These are phyloP conservation scores for Furnarius figulus DNA, from an alignment of 2,113 vertebrate species.

Conservation along the genomic window DNA sequence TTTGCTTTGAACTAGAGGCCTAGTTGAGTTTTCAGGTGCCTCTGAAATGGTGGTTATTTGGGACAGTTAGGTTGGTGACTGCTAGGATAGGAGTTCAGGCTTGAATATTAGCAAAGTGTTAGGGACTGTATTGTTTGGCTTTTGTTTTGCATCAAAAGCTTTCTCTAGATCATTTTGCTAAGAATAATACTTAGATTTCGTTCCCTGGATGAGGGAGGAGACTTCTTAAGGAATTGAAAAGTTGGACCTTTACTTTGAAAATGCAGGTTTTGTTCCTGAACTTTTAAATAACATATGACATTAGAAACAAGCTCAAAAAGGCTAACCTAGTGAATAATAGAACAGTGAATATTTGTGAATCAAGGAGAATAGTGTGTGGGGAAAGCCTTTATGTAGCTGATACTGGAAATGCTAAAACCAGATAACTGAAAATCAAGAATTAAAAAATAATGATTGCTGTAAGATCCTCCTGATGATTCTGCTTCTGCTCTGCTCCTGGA, in stretches of 20 bases:
- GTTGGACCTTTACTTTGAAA: not conserved
- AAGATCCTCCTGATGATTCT: not conserved
- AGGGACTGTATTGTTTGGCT: not conserved
- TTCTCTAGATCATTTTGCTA: not conserved
- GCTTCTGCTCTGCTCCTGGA: not conserved
- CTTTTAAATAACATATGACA: not conserved
- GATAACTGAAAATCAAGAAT: not conserved
- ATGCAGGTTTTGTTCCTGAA: not conserved
- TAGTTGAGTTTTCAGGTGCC: not conserved
- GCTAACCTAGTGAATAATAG: not conserved
- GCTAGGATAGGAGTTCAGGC: not conserved
- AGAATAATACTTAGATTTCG: not conserved
- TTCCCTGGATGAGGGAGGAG: not conserved
- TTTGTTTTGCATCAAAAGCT: not conserved
- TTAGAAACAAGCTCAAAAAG: not conserved
- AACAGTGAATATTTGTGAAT: not conserved
- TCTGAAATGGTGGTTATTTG: not conserved
- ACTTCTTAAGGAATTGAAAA: not conserved
- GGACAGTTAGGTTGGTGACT: not conserved
- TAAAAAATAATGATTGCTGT: fast-evolving
- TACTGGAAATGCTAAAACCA: not conserved
- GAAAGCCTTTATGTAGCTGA: not conserved
- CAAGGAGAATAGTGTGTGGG: not conserved
- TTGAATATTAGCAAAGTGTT: not conserved
- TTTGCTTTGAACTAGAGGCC: not conserved